phyloP scores from a whole-genome alignment of 2,113 vertebrate genomes.

The Oryctolagus cuniculus region DNA sequence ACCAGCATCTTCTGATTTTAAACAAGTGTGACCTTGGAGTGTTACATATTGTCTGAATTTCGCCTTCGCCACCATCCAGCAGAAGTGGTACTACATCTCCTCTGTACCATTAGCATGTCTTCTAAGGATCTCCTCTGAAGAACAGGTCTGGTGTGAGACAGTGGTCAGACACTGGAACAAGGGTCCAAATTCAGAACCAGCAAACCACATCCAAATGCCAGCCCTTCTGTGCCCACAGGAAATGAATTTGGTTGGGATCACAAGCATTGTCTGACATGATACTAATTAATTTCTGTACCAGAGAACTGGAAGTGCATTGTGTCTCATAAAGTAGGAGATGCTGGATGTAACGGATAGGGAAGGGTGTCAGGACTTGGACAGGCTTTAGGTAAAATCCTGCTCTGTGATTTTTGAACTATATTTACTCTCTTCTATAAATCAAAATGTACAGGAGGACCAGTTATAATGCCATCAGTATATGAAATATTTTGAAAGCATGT shows the following conservation, averaged over 20 bases:
- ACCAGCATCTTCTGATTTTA: neutral
- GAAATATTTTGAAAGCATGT: neutral
- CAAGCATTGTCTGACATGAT: neutral
- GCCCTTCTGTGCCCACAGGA: neutral
- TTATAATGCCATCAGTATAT: neutral
- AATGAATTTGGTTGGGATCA: neutral
- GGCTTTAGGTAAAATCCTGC: neutral
- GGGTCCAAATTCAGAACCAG: neutral
- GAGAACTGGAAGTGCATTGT: neutral
- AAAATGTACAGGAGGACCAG: neutral
- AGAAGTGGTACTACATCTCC: neutral
- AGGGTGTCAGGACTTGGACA: neutral
- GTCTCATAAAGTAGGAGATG: neutral
- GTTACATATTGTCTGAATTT: neutral
- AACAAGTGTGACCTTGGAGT: neutral
- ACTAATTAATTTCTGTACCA: neutral
- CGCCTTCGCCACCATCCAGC: neutral
- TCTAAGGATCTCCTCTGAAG: neutral
- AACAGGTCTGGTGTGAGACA: rapidly evolving
- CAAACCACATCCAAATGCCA: neutral
- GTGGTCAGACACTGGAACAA: neutral
- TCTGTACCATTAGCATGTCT: neutral
- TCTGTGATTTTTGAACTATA: neutral
- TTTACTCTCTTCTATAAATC: neutral
- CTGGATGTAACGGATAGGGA: neutral